Percentiles rank a stretch among this genome's conserved stretches.
These are phyloP conservation scores for Podilymbus podiceps DNA, from an alignment of 2,113 vertebrate genomes.

Conservation along the genomic window DNA sequence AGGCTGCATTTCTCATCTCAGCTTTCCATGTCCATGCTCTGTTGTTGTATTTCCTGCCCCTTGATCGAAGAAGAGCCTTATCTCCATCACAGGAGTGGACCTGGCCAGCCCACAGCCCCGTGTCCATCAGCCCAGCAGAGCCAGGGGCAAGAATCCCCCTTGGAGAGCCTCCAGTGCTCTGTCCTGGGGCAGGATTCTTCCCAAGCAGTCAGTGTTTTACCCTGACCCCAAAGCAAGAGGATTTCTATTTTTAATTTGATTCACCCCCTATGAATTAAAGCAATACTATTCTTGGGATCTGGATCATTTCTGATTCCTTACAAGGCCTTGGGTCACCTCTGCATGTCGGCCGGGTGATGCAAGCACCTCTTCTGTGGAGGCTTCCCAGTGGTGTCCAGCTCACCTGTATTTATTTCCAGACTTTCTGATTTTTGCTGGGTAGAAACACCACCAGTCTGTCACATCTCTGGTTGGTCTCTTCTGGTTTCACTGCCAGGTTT, in stretches of 20 bases:
- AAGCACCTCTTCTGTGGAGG: background rate
- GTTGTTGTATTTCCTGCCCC: background rate
- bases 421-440: background rate
- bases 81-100: background rate
- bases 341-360: background rate
- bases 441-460: background rate
- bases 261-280: background rate
- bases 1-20: background rate
- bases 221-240: background rate
- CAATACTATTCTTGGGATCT: background rate
- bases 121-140: background rate
- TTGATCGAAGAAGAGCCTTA: background rate
- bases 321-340: background rate
- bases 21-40: background rate
- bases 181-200: background rate
- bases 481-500: background rate
- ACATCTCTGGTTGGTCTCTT: background rate
- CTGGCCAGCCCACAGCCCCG: background rate
- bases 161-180: background rate
- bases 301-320: background rate
- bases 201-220: background rate
- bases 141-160: rapidly evolving
- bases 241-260: constrained; percentile 22
- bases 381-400: background rate
- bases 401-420: background rate